Conservation (phyloP, 2,797 vertebrate genomes). For the Yasuhikotakia modesta region DNA sequence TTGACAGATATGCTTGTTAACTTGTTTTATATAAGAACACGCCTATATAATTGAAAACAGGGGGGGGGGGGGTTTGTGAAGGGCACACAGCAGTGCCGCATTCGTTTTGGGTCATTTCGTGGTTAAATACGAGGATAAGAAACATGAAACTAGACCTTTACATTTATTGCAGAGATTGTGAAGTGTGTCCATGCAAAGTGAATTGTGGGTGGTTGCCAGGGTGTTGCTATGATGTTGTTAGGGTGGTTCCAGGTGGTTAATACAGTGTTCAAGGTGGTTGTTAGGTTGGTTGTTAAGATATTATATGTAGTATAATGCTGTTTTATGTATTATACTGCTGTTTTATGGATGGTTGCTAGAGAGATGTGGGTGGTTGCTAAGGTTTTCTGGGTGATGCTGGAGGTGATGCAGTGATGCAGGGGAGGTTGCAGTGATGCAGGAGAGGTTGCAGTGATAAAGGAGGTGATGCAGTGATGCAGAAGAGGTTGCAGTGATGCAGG, state of each 20-base stretch:
- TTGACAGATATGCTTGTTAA: slow-evolving; percentile 63
- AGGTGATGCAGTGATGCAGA: no score
- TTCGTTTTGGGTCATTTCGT: slow-evolving; percentile 7
- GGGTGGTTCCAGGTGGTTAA: not conserved
- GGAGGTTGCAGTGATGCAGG: no score
- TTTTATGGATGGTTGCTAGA: no score
- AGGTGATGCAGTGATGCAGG: no score
- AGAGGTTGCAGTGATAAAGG: no score
- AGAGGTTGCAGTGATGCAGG: no score
- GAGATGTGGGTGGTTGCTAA: not conserved
- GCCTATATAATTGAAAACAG: slow-evolving; percentile 41
- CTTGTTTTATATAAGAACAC: slow-evolving; percentile 34
- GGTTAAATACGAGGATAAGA: not conserved
- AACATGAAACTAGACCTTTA: slow-evolving; percentile 10
- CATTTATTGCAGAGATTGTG: no score
- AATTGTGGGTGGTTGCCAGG: not conserved
- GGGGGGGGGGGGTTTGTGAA: slow-evolving; percentile 12
- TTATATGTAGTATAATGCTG: no score
- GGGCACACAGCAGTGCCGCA: slow-evolving; percentile 1
- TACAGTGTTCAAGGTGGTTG: not conserved
- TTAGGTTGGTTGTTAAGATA: no score
- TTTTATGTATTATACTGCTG: no score
- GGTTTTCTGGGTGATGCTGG: not conserved
- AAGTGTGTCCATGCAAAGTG: not conserved
- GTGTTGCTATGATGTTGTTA: not conserved